A percentile compares a stretch with the other conserved stretches of the same genome.
Evolutionary conservation across 2,797 vertebrate species (phyloP).

Genomic region (Taeniopygia guttata): DNA sequence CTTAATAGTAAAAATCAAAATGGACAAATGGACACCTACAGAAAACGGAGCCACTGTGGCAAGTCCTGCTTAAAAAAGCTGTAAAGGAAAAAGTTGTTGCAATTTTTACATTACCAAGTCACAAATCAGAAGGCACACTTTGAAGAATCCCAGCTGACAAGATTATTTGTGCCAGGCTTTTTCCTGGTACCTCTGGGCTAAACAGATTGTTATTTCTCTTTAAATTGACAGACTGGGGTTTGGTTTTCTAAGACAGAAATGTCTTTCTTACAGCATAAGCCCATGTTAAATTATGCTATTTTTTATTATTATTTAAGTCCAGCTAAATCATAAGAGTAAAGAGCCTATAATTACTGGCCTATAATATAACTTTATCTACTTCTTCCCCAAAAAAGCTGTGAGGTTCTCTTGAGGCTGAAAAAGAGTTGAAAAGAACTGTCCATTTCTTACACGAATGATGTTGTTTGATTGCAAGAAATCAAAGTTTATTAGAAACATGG

Average conservation of each 20-base stretch:
- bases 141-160: neutral
- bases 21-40: neutral
- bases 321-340: neutral
- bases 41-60: neutral
- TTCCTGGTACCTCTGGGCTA: neutral
- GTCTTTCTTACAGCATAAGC: neutral
- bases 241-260: neutral
- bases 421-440: neutral
- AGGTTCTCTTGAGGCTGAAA: neutral
- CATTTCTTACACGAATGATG: rapidly evolving
- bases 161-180: neutral
- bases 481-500: neutral
- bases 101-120: neutral
- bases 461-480: neutral
- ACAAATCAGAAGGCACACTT: neutral
- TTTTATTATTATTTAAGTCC: neutral
- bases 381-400: neutral
- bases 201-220: neutral
- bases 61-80: neutral
- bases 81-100: neutral
- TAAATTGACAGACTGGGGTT: neutral
- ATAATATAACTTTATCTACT: neutral
- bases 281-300: neutral
- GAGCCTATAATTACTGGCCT: neutral
- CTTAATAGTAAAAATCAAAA: neutral